Evolutionary conservation across 2,113 vertebrate species (phyloP).

Genomic region (Tetrax tetrax): DNA sequence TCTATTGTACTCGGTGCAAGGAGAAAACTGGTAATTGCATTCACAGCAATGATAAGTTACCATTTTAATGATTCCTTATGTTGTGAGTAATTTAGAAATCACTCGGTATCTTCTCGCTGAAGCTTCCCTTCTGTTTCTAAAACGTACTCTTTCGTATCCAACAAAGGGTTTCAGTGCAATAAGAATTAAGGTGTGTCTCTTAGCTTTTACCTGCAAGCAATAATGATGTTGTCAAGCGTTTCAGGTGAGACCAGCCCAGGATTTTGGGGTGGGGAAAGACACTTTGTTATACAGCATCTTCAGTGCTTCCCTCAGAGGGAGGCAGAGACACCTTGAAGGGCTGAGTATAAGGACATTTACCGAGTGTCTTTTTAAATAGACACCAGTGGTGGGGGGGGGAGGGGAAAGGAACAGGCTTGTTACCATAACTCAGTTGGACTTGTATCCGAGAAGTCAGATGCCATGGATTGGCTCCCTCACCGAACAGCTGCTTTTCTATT

Average conservation of each 20-base stretch:
- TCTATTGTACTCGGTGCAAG: constrained; percentile 40
- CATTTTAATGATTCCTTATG: constrained; percentile 74
- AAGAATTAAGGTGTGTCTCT: constrained; percentile 84
- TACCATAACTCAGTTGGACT: constrained; percentile 51
- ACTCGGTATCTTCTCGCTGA: constrained; percentile 68
- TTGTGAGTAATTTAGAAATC: constrained; percentile 79
- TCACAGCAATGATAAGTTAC: constrained; percentile 69
- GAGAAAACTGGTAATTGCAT: constrained; percentile 62
- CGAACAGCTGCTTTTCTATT: constrained; percentile 69
- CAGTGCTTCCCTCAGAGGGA: constrained; percentile 69
- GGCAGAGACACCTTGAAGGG: constrained; percentile 67
- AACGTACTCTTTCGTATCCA: constrained; percentile 70
- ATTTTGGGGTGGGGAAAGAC: constrained; percentile 81
- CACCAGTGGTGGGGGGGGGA: constrained; percentile 21
- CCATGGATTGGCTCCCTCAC: constrained; percentile 79
- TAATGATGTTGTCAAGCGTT: constrained; percentile 80
- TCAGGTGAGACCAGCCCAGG: constrained; percentile 75
- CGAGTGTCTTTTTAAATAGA: constrained; percentile 48
- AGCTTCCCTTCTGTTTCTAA: constrained; percentile 71
- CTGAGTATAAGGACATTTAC: constrained; percentile 67
- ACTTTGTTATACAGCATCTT: constrained; percentile 79
- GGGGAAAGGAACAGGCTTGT: constrained; percentile 29
- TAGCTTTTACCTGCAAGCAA: constrained; percentile 75
- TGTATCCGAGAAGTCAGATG: constrained; percentile 45
- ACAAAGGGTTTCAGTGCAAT: constrained; percentile 83